phyloP scores from a whole-genome alignment of 2,113 vertebrate species.

The Piaya cayana region DNA sequence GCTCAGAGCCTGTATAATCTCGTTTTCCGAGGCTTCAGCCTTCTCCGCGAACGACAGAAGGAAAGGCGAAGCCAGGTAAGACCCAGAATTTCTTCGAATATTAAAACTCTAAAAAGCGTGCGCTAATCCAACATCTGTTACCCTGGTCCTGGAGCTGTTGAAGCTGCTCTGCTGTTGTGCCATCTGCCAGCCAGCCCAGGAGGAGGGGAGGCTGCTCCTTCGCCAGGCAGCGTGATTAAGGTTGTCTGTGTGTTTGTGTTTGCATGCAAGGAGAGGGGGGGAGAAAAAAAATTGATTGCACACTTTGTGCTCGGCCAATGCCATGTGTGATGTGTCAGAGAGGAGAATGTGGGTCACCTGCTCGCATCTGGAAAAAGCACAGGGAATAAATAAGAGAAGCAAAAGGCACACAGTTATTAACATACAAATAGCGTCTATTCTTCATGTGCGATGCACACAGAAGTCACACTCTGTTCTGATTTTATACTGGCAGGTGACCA shows the following conservation, averaged over 20 bases:
- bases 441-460: background rate
- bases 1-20: background rate
- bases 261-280: background rate
- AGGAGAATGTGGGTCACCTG: background rate
- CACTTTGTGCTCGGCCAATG: background rate
- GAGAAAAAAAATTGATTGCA: background rate
- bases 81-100: conserved; percentile 4
- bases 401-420: background rate
- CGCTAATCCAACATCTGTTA: background rate
- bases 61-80: background rate
- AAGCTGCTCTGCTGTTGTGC: conserved; percentile 20
- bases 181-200: background rate
- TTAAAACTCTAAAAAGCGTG: conserved; percentile 18
- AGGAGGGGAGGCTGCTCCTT: background rate
- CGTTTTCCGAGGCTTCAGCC: background rate
- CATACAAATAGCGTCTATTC: background rate
- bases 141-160: background rate
- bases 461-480: background rate
- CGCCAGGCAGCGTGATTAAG: background rate
- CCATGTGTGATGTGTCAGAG: background rate
- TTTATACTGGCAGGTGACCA: background rate
- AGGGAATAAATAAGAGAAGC: background rate
- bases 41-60: background rate
- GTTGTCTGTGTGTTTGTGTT: background rate
- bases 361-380: background rate